Evolutionary conservation across 2,113 vertebrate genomes (phyloP).

Genomic region (Thunnus thynnus): DNA sequence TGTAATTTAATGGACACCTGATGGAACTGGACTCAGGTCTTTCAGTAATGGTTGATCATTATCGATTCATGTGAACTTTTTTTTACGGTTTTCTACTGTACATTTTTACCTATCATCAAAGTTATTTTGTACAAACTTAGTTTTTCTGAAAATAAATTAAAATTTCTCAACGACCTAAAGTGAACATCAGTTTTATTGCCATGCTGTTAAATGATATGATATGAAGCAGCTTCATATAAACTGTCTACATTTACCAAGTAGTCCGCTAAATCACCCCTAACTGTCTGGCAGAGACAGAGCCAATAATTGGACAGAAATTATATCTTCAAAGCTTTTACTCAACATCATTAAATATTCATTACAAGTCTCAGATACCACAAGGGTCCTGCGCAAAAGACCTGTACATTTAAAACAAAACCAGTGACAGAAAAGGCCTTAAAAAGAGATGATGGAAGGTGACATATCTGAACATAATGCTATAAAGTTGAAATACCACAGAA

Average conservation of each 20-base stretch:
- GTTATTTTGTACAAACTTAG: conserved; percentile 77
- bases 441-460: conserved; percentile 84
- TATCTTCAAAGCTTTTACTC: conserved; percentile 77
- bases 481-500: conserved; percentile 89
- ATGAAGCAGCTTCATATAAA: conserved; percentile 72
- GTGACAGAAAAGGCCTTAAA: conserved; percentile 78
- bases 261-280: conserved; percentile 73
- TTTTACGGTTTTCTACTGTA: conserved; percentile 62
- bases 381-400: conserved; percentile 67
- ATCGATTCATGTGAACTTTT: conserved; percentile 46
- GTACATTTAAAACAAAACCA: conserved; percentile 78
- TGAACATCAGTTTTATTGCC: conserved; percentile 51
- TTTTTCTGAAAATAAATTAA: conserved; percentile 69
- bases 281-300: conserved; percentile 66
- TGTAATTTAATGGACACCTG: conserved; percentile 21
- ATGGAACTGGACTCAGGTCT: conserved; percentile 24
- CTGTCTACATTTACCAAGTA: conserved; percentile 74
- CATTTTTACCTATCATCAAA: conserved; percentile 67
- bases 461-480: conserved; percentile 86
- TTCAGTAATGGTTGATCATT: conserved; percentile 21
- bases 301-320: conserved; percentile 80
- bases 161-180: conserved; percentile 45
- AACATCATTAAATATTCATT: conserved; percentile 81
- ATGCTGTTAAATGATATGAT: conserved; percentile 65
- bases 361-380: conserved; percentile 66